These are phyloP conservation scores for Neostethus bicornis DNA, from an alignment of 2,797 vertebrate genomes.

Conservation along the genomic window DNA sequence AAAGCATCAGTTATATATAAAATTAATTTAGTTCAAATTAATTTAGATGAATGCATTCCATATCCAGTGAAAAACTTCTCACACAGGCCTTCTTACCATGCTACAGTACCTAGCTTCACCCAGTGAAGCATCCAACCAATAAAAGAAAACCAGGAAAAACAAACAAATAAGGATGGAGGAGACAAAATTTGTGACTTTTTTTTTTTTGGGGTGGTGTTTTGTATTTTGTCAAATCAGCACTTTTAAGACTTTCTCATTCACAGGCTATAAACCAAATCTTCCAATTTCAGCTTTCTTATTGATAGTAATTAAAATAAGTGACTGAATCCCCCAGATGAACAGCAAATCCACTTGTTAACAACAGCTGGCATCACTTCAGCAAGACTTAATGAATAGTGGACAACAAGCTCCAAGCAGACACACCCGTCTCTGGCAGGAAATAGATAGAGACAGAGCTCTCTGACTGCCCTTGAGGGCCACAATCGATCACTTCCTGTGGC, in stretches of 20 bases:
- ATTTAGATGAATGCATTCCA: constrained; percentile 20
- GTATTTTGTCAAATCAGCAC: constrained; percentile 37
- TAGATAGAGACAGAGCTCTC: constrained; percentile 69
- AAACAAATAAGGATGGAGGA: constrained; percentile 63
- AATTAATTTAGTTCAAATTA: constrained; percentile 24
- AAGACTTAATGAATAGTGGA: constrained; percentile 55
- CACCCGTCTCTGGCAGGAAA: constrained; percentile 66
- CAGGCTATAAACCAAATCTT: not conserved
- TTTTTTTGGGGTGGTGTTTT: constrained; percentile 16
- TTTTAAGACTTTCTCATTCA: constrained; percentile 23
- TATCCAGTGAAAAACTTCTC: constrained; percentile 47
- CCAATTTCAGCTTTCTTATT: not conserved
- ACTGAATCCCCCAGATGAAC: not conserved
- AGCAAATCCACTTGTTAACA: constrained; percentile 21
- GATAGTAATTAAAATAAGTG: not conserved
- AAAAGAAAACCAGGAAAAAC: constrained; percentile 74
- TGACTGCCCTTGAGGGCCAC: constrained; percentile 66
- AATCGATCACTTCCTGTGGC: constrained; percentile 78
- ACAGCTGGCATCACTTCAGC: constrained; percentile 60
- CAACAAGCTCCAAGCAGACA: constrained; percentile 46
- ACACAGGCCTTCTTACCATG: constrained; percentile 51
- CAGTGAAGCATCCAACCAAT: constrained; percentile 65
- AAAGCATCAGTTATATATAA: constrained; percentile 39
- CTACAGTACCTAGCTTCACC: too few species aligned
- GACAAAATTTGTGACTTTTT: constrained; percentile 41